A percentile compares a stretch with the other conserved stretches of the same genome.
Conservation (phyloP, 2,888 invertebrate genomes). For the Hofmannophila pseudospretella region DNA sequence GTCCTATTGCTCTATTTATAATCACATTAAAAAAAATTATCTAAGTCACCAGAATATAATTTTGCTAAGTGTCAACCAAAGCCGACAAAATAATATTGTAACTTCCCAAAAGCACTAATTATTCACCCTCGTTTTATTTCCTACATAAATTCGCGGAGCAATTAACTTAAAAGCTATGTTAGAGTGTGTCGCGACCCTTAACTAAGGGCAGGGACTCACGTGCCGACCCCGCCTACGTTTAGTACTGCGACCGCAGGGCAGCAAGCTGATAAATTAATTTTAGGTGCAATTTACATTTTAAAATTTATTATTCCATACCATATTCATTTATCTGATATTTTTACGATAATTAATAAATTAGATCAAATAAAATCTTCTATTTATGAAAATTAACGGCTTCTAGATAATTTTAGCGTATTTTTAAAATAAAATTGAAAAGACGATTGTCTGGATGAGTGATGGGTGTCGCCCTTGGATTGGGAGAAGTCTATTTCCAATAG, state of each 20-base stretch:
- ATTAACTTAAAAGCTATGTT: constrained; percentile 67
- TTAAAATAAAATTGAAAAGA: too few relatives aligned
- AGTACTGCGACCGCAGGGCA: constrained; percentile 37
- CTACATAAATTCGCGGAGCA: constrained; percentile 54
- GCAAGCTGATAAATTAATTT: constrained; percentile 10
- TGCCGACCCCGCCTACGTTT: constrained; percentile 62
- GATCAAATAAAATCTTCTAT: too few relatives aligned
- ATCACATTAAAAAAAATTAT: too few relatives aligned
- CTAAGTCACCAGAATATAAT: neutral
- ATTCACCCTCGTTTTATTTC: constrained; percentile 41
- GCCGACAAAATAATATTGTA: constrained; percentile 12
- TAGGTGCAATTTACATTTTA: neutral
- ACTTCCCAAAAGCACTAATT: constrained; percentile 28
- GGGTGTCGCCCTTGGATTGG: too few relatives aligned
- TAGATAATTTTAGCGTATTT: too few relatives aligned
- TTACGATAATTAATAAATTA: too few relatives aligned
- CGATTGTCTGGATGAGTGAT: too few relatives aligned
- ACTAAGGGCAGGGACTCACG: constrained; percentile 61
- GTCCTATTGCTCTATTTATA: too few relatives aligned
- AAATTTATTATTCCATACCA: too few relatives aligned
- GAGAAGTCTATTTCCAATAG: too few relatives aligned
- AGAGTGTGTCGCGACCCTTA: constrained; percentile 62
- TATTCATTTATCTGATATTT: too few relatives aligned
- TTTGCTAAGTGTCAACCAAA: neutral
- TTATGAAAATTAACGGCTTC: too few relatives aligned